phyloP scores from a whole-genome alignment of 2,888 invertebrate genomes.

The Pocota personata region DNA sequence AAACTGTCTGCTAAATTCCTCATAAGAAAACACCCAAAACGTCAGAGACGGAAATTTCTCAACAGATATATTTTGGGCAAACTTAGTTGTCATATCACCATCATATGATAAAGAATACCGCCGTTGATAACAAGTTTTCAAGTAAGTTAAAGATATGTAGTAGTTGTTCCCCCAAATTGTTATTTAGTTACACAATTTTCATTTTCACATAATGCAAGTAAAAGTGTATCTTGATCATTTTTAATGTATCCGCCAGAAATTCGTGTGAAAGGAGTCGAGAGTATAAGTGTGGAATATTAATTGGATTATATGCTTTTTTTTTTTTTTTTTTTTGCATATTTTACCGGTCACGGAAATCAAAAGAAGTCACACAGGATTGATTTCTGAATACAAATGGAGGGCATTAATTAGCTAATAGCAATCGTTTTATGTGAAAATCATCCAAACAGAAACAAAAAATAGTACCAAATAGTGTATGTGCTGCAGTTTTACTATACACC shows the following conservation, averaged over 20 bases:
- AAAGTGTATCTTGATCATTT: neutral
- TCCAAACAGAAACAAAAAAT: constrained; percentile 4
- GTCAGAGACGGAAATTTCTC: constrained; percentile 54
- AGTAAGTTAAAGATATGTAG: constrained; percentile 43
- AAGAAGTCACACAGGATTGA: constrained; percentile 33
- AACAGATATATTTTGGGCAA: constrained; percentile 51
- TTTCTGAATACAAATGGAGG: constrained; percentile 36
- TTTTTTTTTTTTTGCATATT: constrained; percentile 44
- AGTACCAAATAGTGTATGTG: neutral
- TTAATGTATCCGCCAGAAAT: neutral
- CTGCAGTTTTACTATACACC: constrained; percentile 19
- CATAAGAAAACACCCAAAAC: constrained; percentile 47
- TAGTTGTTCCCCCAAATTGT: neutral
- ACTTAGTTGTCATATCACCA: constrained; percentile 58
- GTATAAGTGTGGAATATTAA: constrained; percentile 51
- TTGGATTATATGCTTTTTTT: constrained; percentile 43
- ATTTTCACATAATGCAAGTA: neutral
- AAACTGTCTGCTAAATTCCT: constrained; percentile 51
- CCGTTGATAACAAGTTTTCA: constrained; percentile 52
- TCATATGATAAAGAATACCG: constrained; percentile 50
- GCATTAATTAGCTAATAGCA: constrained; percentile 9
- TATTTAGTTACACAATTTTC: constrained; percentile 13
- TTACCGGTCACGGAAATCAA: constrained; percentile 40
- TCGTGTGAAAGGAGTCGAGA: neutral
- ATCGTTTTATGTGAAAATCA: neutral